Percentiles rank a stretch among this genome's conserved stretches.
Evolutionary conservation across 2,113 vertebrate genomes (phyloP).

Genomic region (Apodemus sylvaticus): DNA sequence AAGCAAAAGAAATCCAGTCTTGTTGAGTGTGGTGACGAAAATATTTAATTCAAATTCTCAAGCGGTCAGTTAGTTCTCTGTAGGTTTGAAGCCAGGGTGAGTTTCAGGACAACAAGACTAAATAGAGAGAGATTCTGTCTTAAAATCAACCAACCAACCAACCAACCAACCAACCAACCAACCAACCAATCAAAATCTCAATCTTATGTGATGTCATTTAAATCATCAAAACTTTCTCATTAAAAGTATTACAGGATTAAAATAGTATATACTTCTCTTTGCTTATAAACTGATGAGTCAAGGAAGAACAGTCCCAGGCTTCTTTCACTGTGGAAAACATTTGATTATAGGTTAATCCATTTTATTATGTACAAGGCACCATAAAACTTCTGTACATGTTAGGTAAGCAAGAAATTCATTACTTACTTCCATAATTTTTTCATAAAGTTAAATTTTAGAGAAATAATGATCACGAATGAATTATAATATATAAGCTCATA

Average conservation of each 20-base stretch:
- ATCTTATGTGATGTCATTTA: background rate
- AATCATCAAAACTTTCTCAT: background rate
- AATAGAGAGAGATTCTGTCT: background rate
- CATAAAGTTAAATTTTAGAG: conserved; percentile 6
- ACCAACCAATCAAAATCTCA: background rate
- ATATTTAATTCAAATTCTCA: background rate
- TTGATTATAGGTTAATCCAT: background rate
- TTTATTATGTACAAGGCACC: background rate
- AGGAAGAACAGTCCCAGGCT: background rate
- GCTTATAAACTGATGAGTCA: background rate
- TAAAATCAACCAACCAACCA: background rate
- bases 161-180: background rate
- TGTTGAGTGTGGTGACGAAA: background rate
- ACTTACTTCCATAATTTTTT: background rate
- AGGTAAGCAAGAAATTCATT: background rate
- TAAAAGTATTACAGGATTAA: background rate
- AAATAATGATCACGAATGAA: background rate
- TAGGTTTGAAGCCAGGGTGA: background rate
- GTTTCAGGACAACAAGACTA: background rate
- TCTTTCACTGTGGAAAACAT: background rate
- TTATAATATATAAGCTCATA: background rate
- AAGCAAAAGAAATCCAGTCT: background rate
- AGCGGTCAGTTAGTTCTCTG: too few relatives aligned
- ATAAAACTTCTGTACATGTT: background rate
- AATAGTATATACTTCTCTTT: background rate